Evolutionary conservation across 2,888 invertebrate genomes (phyloP).

Genomic region (Baronia brevicornis): DNA sequence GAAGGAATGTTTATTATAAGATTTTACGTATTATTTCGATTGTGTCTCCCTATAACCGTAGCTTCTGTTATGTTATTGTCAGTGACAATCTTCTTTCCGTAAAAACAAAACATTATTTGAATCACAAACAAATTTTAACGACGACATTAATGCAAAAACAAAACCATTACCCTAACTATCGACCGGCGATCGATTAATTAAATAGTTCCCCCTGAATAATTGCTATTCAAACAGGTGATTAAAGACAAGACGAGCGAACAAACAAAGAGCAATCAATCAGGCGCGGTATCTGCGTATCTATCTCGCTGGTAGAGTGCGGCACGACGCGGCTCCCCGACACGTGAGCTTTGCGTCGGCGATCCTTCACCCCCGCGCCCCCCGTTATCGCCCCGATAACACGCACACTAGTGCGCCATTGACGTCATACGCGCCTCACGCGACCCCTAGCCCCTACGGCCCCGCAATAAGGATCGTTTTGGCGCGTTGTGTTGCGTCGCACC

Average conservation of each 20-base stretch:
- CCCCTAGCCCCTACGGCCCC: conserved; percentile 27
- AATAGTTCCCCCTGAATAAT: too few species aligned
- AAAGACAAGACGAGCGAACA: conserved; percentile 9
- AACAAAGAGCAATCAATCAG: conserved; percentile 65
- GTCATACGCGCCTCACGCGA: conserved; percentile 37
- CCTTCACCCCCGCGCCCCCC: conserved; percentile 60
- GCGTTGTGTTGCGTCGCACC: conserved; percentile 20
- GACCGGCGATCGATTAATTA: too few species aligned
- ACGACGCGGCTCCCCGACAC: conserved; percentile 37
- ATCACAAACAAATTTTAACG: too few species aligned
- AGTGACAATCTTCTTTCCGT: too few species aligned
- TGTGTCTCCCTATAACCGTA: too few species aligned
- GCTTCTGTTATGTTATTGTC: too few species aligned
- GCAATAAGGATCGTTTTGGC: conserved; percentile 25
- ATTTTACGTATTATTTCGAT: too few species aligned
- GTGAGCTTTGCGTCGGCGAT: conserved; percentile 47
- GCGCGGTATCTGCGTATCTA: conserved; percentile 30
- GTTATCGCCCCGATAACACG: conserved; percentile 41
- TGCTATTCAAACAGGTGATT: conserved; percentile 15
- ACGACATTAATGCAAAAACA: too few species aligned
- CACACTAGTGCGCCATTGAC: conserved; percentile 54
- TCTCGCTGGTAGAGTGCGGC: conserved; percentile 44
- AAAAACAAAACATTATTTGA: too few species aligned
- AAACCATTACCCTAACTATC: too few species aligned
- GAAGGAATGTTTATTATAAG: too few species aligned